A percentile compares a stretch with the other conserved stretches of the same genome.
Evolutionary conservation across 2,888 invertebrate genomes (phyloP).

Genomic region (Cryptops parisi): DNA sequence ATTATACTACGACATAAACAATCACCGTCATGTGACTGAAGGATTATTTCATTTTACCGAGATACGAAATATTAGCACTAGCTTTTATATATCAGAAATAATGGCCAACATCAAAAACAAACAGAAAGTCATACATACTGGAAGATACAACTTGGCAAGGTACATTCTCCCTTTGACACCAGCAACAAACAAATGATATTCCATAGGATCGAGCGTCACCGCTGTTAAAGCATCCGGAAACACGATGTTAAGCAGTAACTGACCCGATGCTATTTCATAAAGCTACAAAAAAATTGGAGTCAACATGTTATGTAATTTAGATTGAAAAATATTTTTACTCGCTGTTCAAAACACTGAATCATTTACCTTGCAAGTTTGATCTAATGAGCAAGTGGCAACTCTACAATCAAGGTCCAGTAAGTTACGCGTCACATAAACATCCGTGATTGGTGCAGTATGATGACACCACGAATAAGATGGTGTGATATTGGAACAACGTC

Average conservation of each 20-base stretch:
- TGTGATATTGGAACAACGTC: conserved; percentile 22
- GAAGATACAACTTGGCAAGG: conserved; percentile 45
- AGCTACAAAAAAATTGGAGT: conserved; percentile 30
- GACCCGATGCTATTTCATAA: conserved; percentile 56
- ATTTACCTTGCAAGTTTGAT: conserved; percentile 59
- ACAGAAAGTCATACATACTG: too few species aligned
- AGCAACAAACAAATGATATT: conserved; percentile 59
- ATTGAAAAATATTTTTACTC: neutral
- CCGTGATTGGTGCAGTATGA: conserved; percentile 65
- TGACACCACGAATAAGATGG: conserved; percentile 57
- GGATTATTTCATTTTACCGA: too few species aligned
- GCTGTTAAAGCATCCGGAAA: conserved; percentile 54
- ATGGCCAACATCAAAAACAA: too few species aligned
- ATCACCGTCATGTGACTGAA: too few species aligned
- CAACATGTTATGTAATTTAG: neutral
- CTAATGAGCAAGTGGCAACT: conserved; percentile 60
- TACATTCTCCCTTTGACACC: conserved; percentile 53
- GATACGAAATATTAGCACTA: too few species aligned
- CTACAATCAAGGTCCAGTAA: conserved; percentile 54
- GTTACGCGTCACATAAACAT: conserved; percentile 55
- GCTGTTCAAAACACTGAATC: too few species aligned
- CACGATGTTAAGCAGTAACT: conserved; percentile 52
- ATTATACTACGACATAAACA: too few species aligned
- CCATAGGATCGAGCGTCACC: conserved; percentile 51
- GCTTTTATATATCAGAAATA: too few species aligned